Base-by-base conservation (phyloP, 2,888 invertebrate genomes). In the Ornithoptera alexandrae region DNA sequence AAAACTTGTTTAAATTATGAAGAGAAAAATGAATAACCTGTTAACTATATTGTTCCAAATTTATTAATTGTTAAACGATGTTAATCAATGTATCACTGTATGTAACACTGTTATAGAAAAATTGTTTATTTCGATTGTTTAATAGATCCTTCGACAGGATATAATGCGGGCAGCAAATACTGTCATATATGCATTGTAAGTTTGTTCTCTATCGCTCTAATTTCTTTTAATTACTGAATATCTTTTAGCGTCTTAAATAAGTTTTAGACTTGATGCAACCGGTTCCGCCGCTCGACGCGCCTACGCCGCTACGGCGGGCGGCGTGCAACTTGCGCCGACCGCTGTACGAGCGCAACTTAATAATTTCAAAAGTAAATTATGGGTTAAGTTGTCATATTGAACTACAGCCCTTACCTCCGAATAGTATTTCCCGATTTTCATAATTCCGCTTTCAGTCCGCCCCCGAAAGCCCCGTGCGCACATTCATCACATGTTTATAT, bases 341-440 rank as follows among this genome's bases (percentile, higher is more conserved):
- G 60, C 57, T 65, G 57, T 65, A 17, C 53, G 15, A 1, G 53
- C 6, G 39, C 39, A 39, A 7, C 10, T 39, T 10, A 39, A 10
- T 10, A 39, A 6, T 39, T 39, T 10, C 39, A 39, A 39, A 39
- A 7, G 39, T 10, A 10, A 10, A 10, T 8, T 10, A 39, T 39
- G 8, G 7, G 39, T 39, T 10, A 39, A 39, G 7, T 39, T 8
- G 10, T 39, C 8, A 10, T 39, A 39, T 10, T 39, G 8, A 39
- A 39, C 8, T 39, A 10, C 39, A 39, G 8, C 10, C 10, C 90
- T 85, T 77, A 92, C 92, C 90, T 90, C 88, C 81, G 84, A 83
- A 77, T 89, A 90, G 78, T 82, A 91, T 80, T 83, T 88, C 82
- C 88, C 82, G 77, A 91, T 89, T 92, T 91, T 92, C 92, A 92